These are phyloP conservation scores for Scomber scombrus DNA, from an alignment of 2,113 vertebrate genomes.

Conservation along the genomic window DNA sequence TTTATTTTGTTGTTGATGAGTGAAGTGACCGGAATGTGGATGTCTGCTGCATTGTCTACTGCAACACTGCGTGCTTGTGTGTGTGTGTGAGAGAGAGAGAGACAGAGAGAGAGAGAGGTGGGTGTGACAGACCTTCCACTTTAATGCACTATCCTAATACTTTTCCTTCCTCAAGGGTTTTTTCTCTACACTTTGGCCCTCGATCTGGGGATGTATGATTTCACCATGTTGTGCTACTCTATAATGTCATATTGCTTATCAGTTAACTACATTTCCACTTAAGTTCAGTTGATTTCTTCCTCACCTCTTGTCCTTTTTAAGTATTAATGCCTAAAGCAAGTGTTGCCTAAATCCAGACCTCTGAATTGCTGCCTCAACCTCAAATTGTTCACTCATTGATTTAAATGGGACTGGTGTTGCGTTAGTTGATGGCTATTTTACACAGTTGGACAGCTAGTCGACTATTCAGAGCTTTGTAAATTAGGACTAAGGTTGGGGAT, in stretches of 20 bases:
- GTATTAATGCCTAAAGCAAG: constrained; percentile 2
- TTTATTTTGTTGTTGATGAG: constrained; percentile 45
- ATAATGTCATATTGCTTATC: constrained; percentile 25
- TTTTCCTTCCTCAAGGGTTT: constrained; percentile 5
- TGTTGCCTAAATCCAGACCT: constrained; percentile 5
- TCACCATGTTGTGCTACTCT: neutral
- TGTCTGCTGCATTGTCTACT: constrained; percentile 63
- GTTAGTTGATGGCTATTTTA: neutral
- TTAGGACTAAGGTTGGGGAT: too few species aligned
- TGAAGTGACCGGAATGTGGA: constrained; percentile 54
- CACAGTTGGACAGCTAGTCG: neutral
- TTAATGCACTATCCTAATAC: constrained; percentile 38
- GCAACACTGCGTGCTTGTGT: constrained; percentile 28
- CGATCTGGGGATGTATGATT: neutral
- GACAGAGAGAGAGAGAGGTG: neutral
- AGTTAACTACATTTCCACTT: constrained; percentile 7
- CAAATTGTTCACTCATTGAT: neutral
- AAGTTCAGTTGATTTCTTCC: neutral
- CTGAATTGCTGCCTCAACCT: constrained; percentile 14
- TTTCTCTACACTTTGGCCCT: constrained; percentile 16
- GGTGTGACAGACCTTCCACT: constrained; percentile 28
- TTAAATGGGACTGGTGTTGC: neutral
- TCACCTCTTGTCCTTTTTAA: constrained; percentile 7
- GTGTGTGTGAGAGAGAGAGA: neutral
- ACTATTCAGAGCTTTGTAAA: neutral